These are phyloP conservation scores for Eulithis prunata DNA, from an alignment of 2,888 invertebrate species.

Conservation along the genomic window DNA sequence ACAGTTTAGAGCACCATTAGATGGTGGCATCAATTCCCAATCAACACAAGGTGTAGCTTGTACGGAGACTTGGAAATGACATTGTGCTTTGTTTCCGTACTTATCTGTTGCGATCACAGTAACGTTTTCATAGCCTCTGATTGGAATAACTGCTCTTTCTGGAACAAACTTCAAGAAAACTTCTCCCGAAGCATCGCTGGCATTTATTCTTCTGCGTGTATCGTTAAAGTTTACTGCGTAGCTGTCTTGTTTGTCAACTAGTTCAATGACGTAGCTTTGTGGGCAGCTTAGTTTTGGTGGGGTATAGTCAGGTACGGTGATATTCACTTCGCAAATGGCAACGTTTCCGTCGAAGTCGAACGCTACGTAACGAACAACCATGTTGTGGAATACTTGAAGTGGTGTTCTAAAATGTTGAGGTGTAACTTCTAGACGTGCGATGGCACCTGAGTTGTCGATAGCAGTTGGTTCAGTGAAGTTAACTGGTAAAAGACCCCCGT, in stretches of 20 bases:
- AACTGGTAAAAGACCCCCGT: constrained; percentile 95
- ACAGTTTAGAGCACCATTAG: constrained; percentile 95
- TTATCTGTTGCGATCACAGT: constrained; percentile 95
- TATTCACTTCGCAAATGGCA: constrained; percentile 98
- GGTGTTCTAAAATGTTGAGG: constrained; percentile 96
- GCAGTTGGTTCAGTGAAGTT: constrained; percentile 97
- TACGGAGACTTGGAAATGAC: constrained; percentile 96
- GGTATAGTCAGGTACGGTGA: constrained; percentile 96
- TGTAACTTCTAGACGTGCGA: constrained; percentile 95
- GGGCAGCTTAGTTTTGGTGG: constrained; percentile 96
- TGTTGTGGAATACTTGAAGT: constrained; percentile 94
- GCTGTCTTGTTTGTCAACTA: constrained; percentile 94
- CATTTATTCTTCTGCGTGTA: constrained; percentile 92
- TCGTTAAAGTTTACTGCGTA: constrained; percentile 97
- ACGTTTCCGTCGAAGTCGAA: constrained; percentile 99
- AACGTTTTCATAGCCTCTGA: constrained; percentile 95
- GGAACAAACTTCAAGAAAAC: constrained; percentile 93
- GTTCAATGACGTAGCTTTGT: constrained; percentile 96
- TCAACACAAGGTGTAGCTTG: constrained; percentile 97
- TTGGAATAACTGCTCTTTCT: constrained; percentile 92
- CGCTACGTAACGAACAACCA: constrained; percentile 97
- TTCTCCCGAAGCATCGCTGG: constrained; percentile 94
- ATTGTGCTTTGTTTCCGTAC: constrained; percentile 94
- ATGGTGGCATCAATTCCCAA: constrained; percentile 96
- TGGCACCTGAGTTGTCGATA: constrained; percentile 97